These are phyloP conservation scores for Amazona vittata DNA, from an alignment of 2,113 vertebrate species.

Conservation along the genomic window DNA sequence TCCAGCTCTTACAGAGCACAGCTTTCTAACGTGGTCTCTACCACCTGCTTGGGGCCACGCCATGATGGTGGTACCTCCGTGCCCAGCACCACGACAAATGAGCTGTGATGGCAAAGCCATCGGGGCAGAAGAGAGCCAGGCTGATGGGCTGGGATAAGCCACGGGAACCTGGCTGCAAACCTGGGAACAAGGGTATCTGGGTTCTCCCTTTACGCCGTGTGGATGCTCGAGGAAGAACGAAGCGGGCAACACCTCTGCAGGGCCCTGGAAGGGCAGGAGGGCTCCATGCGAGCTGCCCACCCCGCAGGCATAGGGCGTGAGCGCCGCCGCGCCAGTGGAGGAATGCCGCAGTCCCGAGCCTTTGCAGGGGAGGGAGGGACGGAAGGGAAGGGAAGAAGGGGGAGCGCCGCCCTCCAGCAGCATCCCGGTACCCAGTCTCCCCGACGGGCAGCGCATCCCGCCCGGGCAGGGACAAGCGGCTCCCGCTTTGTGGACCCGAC, in stretches of 20 bases:
- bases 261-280: not conserved
- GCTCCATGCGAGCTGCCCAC: not conserved
- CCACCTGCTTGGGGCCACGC: not conserved
- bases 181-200: too few species aligned
- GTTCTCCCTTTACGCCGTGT: not conserved
- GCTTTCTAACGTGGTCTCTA: rapidly evolving
- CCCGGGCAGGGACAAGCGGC: not conserved
- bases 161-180: too few species aligned
- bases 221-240: not conserved
- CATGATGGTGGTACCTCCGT: rapidly evolving
- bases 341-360: not conserved
- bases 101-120: not conserved
- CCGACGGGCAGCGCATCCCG: not conserved
- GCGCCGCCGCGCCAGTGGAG: not conserved
- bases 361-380: too few species aligned
- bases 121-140: not conserved
- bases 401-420: not conserved
- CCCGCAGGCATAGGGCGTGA: not conserved
- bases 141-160: not conserved
- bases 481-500: not conserved
- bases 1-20: not conserved
- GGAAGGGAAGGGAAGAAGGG: not conserved
- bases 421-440: not conserved
- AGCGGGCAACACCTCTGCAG: not conserved
- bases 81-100: rapidly evolving